Base-by-base conservation (phyloP, 92 coral and sea anemone species). In the Chrysogorgia sp. region DNA sequence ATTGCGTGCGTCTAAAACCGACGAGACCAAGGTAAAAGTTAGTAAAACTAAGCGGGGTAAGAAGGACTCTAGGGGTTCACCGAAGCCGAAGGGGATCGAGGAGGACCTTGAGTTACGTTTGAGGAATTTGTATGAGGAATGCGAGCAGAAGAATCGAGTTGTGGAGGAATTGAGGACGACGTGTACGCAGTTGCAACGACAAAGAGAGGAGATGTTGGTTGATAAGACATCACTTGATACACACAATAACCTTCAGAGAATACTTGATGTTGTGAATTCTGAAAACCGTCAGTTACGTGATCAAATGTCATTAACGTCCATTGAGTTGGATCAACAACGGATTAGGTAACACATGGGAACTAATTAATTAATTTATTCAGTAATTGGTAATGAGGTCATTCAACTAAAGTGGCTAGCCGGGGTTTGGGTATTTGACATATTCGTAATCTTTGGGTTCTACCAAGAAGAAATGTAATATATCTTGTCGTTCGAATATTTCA, bases 241-340 rank as follows among this genome's bases (percentile, higher is more conserved):
- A 10, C 63, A 72, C 31, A 59, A 55, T 24, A 72, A 53, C n/a
- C 55, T 59, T 0, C 75, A 86, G 19, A 88, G 87, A 5, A 85
- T 63, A 24, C 70, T 81, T 20, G 84, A 85, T 1, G 87, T 81
- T 15, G 63, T 94, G 4, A 74, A 80, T 31, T 83, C 75, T 10
- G 94, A 94, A 57, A 94, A 89, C 62, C 53, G 58, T 2, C 89
- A 81, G 43, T 83, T 94, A 17, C 90, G 87, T 77, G 90, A 89
- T 30, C 90, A 86, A 58, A 29, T 94, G 34, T 88, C 94, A 12
- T 70, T 68, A 9, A 35, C 85, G 19, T 84, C 97, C 7, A 84
- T 94, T 45, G 90, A 94, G 63, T 67, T 83, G 72, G 98, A 94
- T 40, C 98, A 94, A 83, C 92, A 89, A 49, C 88, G 97, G 21